A percentile compares a stretch with the other conserved stretches of the same genome.
phyloP scores from a whole-genome alignment of 2,888 invertebrate species.

The Pollenia griseotomentosa region DNA sequence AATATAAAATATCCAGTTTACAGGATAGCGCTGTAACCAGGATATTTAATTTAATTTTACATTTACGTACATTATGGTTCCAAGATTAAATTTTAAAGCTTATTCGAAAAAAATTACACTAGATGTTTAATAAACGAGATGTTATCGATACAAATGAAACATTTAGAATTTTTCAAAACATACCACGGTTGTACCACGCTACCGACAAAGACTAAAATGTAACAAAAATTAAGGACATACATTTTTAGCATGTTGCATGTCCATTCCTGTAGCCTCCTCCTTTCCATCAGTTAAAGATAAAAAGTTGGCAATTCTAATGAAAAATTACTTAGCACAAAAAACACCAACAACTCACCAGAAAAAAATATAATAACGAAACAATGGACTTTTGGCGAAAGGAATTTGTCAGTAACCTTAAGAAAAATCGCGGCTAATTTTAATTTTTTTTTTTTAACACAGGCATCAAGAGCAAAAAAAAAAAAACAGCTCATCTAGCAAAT shows the following conservation, averaged over 20 bases:
- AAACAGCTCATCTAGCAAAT: constrained; percentile 66
- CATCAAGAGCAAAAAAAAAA: constrained; percentile 34
- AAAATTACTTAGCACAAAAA: constrained; percentile 64
- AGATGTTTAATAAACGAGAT: too few species aligned
- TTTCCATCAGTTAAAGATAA: constrained; percentile 33
- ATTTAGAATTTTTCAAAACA: too few species aligned
- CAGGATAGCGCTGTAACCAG: too few species aligned
- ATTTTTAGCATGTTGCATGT: not conserved
- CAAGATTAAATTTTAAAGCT: too few species aligned
- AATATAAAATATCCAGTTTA: too few species aligned
- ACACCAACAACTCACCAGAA: constrained; percentile 52
- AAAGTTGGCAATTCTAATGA: constrained; percentile 70
- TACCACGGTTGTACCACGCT: too few species aligned
- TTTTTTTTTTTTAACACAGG: constrained; percentile 77
- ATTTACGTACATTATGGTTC: too few species aligned
- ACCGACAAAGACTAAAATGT: too few species aligned
- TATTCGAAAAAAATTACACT: too few species aligned
- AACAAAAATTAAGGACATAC: not conserved
- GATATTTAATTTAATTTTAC: too few species aligned
- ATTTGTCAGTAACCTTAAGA: constrained; percentile 73
- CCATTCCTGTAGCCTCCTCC: constrained; percentile 9
- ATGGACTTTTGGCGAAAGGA: constrained; percentile 76
- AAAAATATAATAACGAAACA: constrained; percentile 82
- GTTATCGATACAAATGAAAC: too few species aligned
- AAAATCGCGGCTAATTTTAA: constrained; percentile 84